A percentile compares a stretch with the other conserved stretches of the same genome.
Conservation (phyloP, 1,140 invertebrate genomes). For the Ceratina japonica region DNA sequence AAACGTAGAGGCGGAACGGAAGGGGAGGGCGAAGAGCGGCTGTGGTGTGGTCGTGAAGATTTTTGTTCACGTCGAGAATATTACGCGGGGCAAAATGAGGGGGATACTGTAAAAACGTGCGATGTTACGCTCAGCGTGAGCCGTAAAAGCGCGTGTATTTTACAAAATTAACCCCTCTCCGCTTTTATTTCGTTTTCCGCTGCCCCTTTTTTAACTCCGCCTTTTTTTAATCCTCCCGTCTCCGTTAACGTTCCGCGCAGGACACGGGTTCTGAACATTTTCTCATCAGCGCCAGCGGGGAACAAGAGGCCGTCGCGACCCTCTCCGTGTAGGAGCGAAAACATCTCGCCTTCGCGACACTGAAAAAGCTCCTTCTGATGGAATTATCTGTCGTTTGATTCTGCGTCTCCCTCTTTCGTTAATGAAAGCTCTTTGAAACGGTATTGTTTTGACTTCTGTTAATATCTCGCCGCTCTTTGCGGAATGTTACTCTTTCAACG, state of each 20-base stretch:
- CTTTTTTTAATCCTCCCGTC: neutral
- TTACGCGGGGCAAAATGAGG: constrained; percentile 45
- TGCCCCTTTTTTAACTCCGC: constrained; percentile 1
- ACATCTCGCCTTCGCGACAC: neutral
- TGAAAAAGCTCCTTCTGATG: neutral
- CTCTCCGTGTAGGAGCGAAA: neutral
- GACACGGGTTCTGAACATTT: neutral
- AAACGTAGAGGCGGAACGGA: constrained; percentile 38
- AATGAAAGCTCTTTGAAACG: neutral
- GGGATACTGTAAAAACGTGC: constrained; percentile 50
- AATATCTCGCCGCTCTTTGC: no score
- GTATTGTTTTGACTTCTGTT: neutral
- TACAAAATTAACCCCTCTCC: constrained; percentile 42
- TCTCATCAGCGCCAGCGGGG: no score
- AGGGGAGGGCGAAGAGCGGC: neutral
- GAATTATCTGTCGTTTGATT: neutral
- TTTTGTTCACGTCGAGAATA: constrained; percentile 46
- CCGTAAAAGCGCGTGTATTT: constrained; percentile 47
- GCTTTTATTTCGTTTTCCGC: neutral
- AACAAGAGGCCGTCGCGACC: neutral
- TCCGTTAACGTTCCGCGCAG: constrained; percentile 3
- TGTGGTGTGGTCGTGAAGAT: constrained; percentile 30
- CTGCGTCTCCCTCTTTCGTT: neutral
- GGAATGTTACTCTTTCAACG: no score
- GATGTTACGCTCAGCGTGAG: constrained; percentile 50